A percentile compares a stretch with the other conserved stretches of the same genome.
Evolutionary conservation across 2,888 invertebrate species (phyloP).

Genomic region (Podabrus alpinus): DNA sequence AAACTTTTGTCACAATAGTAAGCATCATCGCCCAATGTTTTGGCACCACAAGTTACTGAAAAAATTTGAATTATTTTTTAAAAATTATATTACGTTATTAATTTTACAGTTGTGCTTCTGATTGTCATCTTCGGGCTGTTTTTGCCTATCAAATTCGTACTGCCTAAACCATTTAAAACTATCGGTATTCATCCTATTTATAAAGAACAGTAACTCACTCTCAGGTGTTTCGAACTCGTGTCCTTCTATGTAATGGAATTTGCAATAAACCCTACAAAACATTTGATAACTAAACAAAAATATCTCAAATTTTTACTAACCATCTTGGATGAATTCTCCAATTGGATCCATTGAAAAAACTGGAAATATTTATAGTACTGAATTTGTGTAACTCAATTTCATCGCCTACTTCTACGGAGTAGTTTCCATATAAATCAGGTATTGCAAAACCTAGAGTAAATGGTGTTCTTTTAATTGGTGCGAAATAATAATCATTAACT

Average conservation of each 20-base stretch:
- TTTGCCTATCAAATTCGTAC: constrained; percentile 55
- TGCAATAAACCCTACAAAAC: constrained; percentile 77
- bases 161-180: constrained; percentile 69
- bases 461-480: constrained; percentile 80
- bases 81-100: background rate
- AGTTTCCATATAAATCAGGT: constrained; percentile 79
- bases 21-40: constrained; percentile 67
- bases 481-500: constrained; percentile 81
- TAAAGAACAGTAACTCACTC: constrained; percentile 74
- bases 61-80: constrained; percentile 13
- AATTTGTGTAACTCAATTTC: constrained; percentile 71
- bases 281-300: too few relatives aligned
- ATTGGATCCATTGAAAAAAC: constrained; percentile 72
- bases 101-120: constrained; percentile 19
- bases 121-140: too few relatives aligned
- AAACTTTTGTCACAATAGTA: constrained; percentile 86
- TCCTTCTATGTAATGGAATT: constrained; percentile 80
- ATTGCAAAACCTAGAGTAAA: constrained; percentile 86
- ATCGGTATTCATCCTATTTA: constrained; percentile 65
- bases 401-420: constrained; percentile 74
- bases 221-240: constrained; percentile 77
- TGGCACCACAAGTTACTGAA: constrained; percentile 69
- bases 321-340: constrained; percentile 87
- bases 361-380: constrained; percentile 70
- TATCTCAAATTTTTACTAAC: constrained; percentile 55